A percentile compares a stretch with the other conserved stretches of the same genome.
phyloP scores from a whole-genome alignment of 2,797 vertebrate species.

The Paguma larvata region DNA sequence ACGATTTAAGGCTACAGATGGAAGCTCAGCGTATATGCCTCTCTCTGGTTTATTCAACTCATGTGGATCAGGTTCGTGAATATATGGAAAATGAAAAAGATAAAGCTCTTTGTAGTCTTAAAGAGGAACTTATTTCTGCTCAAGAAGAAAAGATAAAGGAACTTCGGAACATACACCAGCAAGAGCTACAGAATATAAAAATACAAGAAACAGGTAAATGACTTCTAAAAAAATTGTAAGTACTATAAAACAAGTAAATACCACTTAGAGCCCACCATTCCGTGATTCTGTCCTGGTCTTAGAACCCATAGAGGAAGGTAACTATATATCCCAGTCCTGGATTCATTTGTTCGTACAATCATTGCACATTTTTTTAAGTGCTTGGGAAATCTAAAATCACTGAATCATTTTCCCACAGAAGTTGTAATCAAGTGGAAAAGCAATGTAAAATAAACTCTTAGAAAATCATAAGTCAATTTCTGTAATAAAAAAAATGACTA shows the following conservation, averaged over 20 bases:
- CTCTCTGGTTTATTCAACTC: constrained; percentile 95
- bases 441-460: not conserved
- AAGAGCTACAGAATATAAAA: constrained; percentile 86
- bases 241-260: not conserved
- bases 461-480: not conserved
- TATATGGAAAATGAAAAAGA: constrained; percentile 92
- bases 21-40: constrained; percentile 97
- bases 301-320: not conserved
- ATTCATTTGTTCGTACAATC: constrained; percentile 28
- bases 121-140: constrained; percentile 88
- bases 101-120: constrained; percentile 88
- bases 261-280: not conserved
- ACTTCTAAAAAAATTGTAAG: constrained; percentile 33
- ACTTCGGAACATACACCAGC: constrained; percentile 87
- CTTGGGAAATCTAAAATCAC: constrained; percentile 33
- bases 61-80: constrained; percentile 93
- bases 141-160: constrained; percentile 88
- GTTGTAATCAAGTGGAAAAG: not conserved
- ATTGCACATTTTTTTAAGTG: not conserved
- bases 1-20: constrained; percentile 94
- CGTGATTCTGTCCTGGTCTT: not conserved
- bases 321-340: not conserved
- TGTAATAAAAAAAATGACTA: not conserved
- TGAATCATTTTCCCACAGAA: not conserved
- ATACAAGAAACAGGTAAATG: constrained; percentile 88